phyloP scores from a whole-genome alignment of 2,797 vertebrate genomes.

The Eurystomus glaucurus region DNA sequence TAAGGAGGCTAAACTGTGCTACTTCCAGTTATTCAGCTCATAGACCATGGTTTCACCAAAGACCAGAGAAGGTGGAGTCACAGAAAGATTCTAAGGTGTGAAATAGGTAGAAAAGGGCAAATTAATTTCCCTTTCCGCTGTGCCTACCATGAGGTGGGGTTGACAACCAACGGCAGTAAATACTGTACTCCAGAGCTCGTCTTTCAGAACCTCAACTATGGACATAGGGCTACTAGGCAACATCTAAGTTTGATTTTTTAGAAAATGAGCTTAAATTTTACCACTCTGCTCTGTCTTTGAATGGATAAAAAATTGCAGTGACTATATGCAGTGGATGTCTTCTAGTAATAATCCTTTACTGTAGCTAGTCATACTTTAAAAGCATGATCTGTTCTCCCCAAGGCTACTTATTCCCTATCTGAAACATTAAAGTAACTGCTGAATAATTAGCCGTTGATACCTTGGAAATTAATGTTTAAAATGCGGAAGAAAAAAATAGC shows the following conservation, averaged over 20 bases:
- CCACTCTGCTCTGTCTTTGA: background rate
- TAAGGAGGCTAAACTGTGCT: background rate
- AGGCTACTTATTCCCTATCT: slow-evolving; percentile 76
- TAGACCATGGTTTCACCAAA: background rate
- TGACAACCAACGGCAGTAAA: background rate
- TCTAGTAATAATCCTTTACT: slow-evolving; percentile 66
- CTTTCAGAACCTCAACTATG: background rate
- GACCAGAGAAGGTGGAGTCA: background rate
- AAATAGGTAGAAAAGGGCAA: background rate
- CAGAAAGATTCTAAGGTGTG: background rate
- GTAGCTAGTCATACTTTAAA: slow-evolving; percentile 71
- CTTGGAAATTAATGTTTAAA: slow-evolving; percentile 82
- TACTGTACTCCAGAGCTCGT: background rate
- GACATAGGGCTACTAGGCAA: background rate
- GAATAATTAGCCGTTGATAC: slow-evolving; percentile 81
- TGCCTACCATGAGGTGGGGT: background rate
- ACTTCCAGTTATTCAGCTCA: background rate
- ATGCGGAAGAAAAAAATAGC: slow-evolving; percentile 54
- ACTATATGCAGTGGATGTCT: slow-evolving; percentile 40
- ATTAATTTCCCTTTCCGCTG: background rate
- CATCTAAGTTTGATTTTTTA: background rate
- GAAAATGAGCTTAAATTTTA: background rate
- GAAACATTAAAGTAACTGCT: slow-evolving; percentile 77
- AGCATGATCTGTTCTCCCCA: slow-evolving; percentile 73
- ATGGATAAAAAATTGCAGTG: slow-evolving; percentile 23